Conservation (phyloP, 2,797 vertebrate species). For the Poliocrania exsul region DNA sequence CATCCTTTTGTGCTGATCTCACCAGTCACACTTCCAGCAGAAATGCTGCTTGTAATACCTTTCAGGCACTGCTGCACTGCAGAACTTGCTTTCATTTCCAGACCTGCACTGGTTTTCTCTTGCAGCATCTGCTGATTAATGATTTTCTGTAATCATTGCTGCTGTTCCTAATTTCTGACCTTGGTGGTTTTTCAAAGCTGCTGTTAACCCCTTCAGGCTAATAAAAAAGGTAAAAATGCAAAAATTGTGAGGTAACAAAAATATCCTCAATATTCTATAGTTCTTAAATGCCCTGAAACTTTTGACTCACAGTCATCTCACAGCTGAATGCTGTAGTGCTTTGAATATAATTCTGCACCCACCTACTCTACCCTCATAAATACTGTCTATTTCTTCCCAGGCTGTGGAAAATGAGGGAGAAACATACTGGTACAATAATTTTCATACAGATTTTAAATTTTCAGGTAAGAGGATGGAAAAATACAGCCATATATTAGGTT, state of each 20-base stretch:
- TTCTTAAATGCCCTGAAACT: slow-evolving; percentile 47
- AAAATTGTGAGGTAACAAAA: neutral
- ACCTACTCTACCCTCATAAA: slow-evolving; percentile 43
- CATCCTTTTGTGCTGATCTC: slow-evolving; percentile 6
- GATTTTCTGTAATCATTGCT: neutral
- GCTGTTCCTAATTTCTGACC: slow-evolving; percentile 14
- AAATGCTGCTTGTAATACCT: neutral
- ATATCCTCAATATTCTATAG: neutral
- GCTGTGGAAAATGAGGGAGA: slow-evolving; percentile 27
- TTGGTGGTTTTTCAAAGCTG: neutral
- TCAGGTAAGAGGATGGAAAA: slow-evolving; percentile 1
- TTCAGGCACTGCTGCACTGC: slow-evolving; percentile 52
- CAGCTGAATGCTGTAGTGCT: slow-evolving; percentile 36
- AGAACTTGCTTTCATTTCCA: slow-evolving; percentile 46
- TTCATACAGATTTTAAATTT: slow-evolving; percentile 34
- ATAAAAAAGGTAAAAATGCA: neutral
- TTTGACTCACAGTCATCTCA: slow-evolving; percentile 41
- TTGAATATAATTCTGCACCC: slow-evolving; percentile 45
- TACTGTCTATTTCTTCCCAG: slow-evolving; percentile 19
- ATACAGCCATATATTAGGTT: neutral
- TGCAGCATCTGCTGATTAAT: slow-evolving; percentile 55
- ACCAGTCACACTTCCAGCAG: neutral
- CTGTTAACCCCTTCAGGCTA: neutral
- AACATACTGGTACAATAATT: neutral
- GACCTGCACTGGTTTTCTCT: neutral